These are phyloP conservation scores for Brachionus koreanus DNA, from an alignment of 1,140 invertebrate species.

Conservation along the genomic window DNA sequence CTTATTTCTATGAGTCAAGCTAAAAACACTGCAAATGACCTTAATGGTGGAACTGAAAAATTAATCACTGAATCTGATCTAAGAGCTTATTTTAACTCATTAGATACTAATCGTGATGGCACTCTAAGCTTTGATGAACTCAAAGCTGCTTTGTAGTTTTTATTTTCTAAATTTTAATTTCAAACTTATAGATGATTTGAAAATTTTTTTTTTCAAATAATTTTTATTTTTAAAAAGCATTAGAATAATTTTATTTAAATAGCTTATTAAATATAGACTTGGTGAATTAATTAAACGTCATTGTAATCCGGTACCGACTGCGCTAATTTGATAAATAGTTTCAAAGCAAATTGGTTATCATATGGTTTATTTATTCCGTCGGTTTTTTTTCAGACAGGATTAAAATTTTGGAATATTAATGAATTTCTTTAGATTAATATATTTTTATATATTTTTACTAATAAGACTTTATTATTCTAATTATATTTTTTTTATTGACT, in stretches of 20 bases:
- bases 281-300: background rate
- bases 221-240: background rate
- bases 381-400: slow-evolving; percentile 1
- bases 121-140: slow-evolving; percentile 15
- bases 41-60: slow-evolving; percentile 29
- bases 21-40: background rate
- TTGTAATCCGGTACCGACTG: background rate
- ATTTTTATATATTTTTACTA: background rate
- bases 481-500: background rate
- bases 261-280: background rate
- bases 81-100: slow-evolving; percentile 27
- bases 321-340: background rate
- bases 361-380: background rate
- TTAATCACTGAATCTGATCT: background rate
- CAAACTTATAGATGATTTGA: background rate
- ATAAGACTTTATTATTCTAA: background rate
- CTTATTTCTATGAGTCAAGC: background rate
- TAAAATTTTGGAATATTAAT: slow-evolving; percentile 6
- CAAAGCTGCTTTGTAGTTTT: slow-evolving; percentile 1
- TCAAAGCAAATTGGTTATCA: background rate
- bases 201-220: background rate
- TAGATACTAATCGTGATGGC: slow-evolving; percentile 12
- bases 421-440: background rate
- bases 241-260: slow-evolving; percentile 16
- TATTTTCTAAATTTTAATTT: background rate